phyloP scores from a whole-genome alignment of 2,888 invertebrate species.

The Lithophane leautieri region DNA sequence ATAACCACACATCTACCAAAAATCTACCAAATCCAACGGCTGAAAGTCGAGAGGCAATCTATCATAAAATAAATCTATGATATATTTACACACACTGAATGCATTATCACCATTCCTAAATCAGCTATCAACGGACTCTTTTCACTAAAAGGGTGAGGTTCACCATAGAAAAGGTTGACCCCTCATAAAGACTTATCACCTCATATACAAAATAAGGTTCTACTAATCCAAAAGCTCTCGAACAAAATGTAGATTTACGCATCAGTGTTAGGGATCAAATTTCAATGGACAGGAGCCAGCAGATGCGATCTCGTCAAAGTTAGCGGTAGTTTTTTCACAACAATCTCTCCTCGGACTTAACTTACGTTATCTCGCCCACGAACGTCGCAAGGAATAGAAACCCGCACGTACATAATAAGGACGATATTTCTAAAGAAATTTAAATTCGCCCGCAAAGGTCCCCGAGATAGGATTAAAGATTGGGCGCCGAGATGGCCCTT shows the following conservation, averaged over 20 bases:
- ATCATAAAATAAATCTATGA: conserved; percentile 89
- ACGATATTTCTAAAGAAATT: conserved; percentile 91
- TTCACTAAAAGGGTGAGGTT: conserved; percentile 90
- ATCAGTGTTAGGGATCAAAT: conserved; percentile 78
- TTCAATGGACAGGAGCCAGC: conserved; percentile 69
- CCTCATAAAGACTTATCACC: conserved; percentile 91
- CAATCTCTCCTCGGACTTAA: conserved; percentile 90
- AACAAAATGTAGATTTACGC: conserved; percentile 76
- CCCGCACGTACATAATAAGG: conserved; percentile 90
- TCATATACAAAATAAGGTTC: conserved; percentile 90
- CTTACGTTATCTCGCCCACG: conserved; percentile 90
- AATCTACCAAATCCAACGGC: conserved; percentile 67
- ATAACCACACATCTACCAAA: conserved; percentile 68
- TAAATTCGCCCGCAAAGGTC: conserved; percentile 91
- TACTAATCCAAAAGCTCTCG: conserved; percentile 82
- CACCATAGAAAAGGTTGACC: conserved; percentile 91
- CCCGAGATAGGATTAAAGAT: conserved; percentile 91
- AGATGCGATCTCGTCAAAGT: conserved; percentile 88
- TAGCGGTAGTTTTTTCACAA: conserved; percentile 90
- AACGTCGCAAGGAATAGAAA: conserved; percentile 89
- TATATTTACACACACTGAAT: conserved; percentile 89
- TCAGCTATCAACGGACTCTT: conserved; percentile 91
- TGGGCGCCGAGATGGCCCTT: conserved; percentile 90
- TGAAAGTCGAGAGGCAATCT: conserved; percentile 79
- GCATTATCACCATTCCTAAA: conserved; percentile 90